Percentiles rank a stretch among this genome's conserved stretches.
Evolutionary conservation across 1,140 invertebrate genomes (phyloP).

Genomic region (Panagrolaimus sp.): DNA sequence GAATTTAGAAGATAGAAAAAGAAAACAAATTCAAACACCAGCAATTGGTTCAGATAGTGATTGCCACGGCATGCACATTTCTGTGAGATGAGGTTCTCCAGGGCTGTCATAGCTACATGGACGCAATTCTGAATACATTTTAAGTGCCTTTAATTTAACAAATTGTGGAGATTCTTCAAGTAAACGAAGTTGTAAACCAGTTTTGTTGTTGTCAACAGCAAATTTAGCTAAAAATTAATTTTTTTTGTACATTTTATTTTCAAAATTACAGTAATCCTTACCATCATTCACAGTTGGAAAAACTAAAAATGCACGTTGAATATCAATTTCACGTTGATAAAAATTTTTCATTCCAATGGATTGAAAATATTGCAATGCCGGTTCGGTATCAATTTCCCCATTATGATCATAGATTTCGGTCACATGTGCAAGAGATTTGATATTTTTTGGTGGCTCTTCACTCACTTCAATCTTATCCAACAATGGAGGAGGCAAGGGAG

Average conservation of each 20-base stretch:
- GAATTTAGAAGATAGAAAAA: not conserved
- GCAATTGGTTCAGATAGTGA: not conserved
- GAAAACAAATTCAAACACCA: conserved; percentile 1
- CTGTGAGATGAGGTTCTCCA: not conserved
- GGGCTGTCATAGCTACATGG: not conserved
- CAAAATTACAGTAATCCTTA: not conserved
- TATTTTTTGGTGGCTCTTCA: conserved; percentile 12
- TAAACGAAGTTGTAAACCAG: conserved; percentile 2
- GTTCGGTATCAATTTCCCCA: conserved; percentile 9
- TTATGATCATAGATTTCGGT: conserved; percentile 12
- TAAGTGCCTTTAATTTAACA: conserved; percentile 10
- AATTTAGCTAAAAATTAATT: conserved; percentile 1
- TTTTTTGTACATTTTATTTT: no score
- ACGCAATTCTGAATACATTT: conserved; percentile 5
- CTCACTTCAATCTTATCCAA: conserved; percentile 14
- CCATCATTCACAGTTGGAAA: conserved; percentile 8
- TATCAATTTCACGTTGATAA: conserved; percentile 6
- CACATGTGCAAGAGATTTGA: conserved; percentile 5
- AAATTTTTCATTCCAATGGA: conserved; percentile 15
- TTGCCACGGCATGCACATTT: not conserved
- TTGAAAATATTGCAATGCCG: not conserved
- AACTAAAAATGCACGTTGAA: conserved; percentile 12
- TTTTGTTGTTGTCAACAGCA: conserved; percentile 2
- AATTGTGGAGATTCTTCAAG: conserved; percentile 14
- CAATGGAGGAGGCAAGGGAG: not conserved